A percentile compares a stretch with the other conserved stretches of the same genome.
phyloP scores from a whole-genome alignment of 2,888 invertebrate genomes.

The Eremobia ochroleuca region DNA sequence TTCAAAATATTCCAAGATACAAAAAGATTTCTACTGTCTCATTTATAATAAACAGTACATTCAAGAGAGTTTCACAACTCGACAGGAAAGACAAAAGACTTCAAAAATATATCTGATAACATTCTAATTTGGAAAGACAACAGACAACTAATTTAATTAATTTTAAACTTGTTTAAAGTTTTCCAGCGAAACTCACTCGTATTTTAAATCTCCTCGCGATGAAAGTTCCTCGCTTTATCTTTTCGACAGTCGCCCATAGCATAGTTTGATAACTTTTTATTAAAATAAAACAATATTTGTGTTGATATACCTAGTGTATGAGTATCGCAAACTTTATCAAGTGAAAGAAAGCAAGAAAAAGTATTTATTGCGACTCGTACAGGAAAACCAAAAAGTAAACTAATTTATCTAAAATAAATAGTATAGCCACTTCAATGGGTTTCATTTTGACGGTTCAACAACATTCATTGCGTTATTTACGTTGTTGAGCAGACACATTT shows the following conservation, averaged over 20 bases:
- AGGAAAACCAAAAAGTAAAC: not conserved
- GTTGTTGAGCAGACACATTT: too few species aligned
- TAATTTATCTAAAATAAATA: too few species aligned
- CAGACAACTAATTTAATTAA: constrained; percentile 61
- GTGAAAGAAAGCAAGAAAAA: not conserved
- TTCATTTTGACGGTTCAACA: too few species aligned
- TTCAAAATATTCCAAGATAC: not conserved
- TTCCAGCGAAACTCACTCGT: constrained; percentile 38
- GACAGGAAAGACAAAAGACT: constrained; percentile 41
- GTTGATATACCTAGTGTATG: not conserved
- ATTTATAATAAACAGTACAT: constrained; percentile 8
- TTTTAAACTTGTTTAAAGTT: constrained; percentile 57
- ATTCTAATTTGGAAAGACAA: constrained; percentile 58
- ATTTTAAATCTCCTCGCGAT: constrained; percentile 59
- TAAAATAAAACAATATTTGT: constrained; percentile 35
- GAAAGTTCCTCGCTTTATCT: constrained; percentile 61
- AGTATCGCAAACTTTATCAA: not conserved
- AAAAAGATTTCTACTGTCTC: not conserved
- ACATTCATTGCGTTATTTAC: too few species aligned
- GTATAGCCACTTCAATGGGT: too few species aligned
- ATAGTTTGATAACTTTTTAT: constrained; percentile 54
- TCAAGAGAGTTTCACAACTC: constrained; percentile 26
- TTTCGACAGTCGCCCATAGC: constrained; percentile 49
- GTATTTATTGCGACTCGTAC: not conserved
- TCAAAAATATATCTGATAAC: constrained; percentile 38